A percentile compares a stretch with the other conserved stretches of the same genome.
Conservation (phyloP, 2,797 vertebrate species). For the Buphagus erythrorhynchus region DNA sequence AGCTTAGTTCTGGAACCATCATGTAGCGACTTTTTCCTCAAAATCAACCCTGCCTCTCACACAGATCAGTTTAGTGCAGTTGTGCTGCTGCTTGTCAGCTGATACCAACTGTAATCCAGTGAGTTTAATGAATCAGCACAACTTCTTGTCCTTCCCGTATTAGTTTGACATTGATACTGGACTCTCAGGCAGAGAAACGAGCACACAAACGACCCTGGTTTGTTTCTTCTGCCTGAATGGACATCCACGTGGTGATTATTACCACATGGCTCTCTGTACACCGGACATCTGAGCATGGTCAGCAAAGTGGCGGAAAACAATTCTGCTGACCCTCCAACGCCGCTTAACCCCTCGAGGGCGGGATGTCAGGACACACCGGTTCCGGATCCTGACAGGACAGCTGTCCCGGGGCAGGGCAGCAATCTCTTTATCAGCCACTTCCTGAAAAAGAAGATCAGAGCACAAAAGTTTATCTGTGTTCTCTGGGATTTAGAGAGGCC, state of each 20-base stretch:
- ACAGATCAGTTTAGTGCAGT: neutral
- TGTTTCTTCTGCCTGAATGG: neutral
- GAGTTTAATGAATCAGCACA: neutral
- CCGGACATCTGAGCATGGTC: constrained; percentile 94
- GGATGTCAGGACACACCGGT: constrained; percentile 93
- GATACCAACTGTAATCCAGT: fast-evolving
- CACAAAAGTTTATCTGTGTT: neutral
- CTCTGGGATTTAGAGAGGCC: neutral
- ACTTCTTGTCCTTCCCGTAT: neutral
- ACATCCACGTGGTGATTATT: neutral
- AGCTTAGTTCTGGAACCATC: neutral
- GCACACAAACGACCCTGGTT: neutral
- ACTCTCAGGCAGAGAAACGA: neutral
- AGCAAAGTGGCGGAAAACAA: constrained; percentile 92
- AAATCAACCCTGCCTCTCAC: neutral
- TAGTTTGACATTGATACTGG: neutral
- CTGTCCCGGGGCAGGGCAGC: constrained; percentile 90
- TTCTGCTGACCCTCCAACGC: constrained; percentile 92
- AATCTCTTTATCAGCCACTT: constrained; percentile 90
- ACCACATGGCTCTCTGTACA: constrained; percentile 93
- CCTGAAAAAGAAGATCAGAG: constrained; percentile 73
- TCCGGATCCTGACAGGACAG: constrained; percentile 91
- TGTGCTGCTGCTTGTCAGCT: neutral
- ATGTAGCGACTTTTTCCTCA: neutral
- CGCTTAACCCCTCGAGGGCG: constrained; percentile 90